Percentiles rank a stretch among this genome's conserved stretches.
Conservation (phyloP, 2,888 invertebrate species). For the Kuschelorhynchus macadamiae region DNA sequence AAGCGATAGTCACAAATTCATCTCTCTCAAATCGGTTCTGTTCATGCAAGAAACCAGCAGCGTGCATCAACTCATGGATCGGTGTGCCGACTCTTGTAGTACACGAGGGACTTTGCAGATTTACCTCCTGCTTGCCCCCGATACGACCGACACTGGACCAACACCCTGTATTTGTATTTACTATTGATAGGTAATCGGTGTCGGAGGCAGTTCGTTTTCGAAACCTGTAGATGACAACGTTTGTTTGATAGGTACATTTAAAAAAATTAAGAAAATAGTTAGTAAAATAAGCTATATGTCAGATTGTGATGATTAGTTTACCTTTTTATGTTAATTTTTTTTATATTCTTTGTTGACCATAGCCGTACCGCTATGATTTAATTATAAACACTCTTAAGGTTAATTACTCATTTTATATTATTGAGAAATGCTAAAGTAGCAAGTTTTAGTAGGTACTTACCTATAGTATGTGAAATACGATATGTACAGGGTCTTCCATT, state of each 20-base stretch:
- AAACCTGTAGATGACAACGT: slow-evolving; percentile 35
- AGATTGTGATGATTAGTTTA: no score
- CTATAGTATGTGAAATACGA: no score
- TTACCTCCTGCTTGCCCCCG: slow-evolving; percentile 74
- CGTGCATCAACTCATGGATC: slow-evolving; percentile 86
- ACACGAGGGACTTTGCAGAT: slow-evolving; percentile 81
- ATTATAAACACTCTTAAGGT: no score
- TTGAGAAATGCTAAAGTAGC: no score
- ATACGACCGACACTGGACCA: slow-evolving; percentile 86
- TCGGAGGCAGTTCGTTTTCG: slow-evolving; percentile 71
- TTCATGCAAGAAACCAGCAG: slow-evolving; percentile 85
- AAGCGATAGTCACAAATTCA: slow-evolving; percentile 74
- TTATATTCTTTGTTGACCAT: no score
- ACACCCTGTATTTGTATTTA: slow-evolving; percentile 80
- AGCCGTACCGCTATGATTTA: no score
- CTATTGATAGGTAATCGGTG: slow-evolving; percentile 79
- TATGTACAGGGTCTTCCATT: no score
- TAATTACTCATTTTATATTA: no score
- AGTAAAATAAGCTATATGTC: no score
- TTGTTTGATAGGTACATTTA: background rate
- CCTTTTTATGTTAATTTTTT: no score
- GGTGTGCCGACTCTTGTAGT: slow-evolving; percentile 81
- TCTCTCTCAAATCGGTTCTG: slow-evolving; percentile 86
- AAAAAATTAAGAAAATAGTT: no score
- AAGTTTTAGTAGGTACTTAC: no score